Evolutionary conservation across 2,888 invertebrate species (phyloP).

Genomic region (Bombylius major): DNA sequence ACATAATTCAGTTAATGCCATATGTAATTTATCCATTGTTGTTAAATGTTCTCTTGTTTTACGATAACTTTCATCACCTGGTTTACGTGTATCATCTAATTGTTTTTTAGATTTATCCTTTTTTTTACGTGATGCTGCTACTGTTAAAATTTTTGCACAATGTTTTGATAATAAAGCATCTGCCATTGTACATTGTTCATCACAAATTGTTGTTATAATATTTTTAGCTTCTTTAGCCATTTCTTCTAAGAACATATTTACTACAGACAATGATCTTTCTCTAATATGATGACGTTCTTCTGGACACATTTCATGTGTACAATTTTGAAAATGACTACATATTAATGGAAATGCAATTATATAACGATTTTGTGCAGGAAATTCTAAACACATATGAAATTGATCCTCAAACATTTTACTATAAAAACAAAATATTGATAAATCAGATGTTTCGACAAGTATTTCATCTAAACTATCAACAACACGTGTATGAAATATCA

Average conservation of each 20-base stretch:
- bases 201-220: conserved; percentile 95
- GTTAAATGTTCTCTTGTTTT: conserved; percentile 93
- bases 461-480: conserved; percentile 97
- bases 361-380: conserved; percentile 96
- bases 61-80: conserved; percentile 91
- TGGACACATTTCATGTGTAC: conserved; percentile 95
- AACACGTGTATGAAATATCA: conserved; percentile 95
- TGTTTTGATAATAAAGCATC: conserved; percentile 92
- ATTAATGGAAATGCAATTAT: conserved; percentile 96
- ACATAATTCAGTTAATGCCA: conserved; percentile 95
- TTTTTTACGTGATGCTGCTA: conserved; percentile 78
- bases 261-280: conserved; percentile 87
- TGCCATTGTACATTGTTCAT: conserved; percentile 94
- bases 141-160: conserved; percentile 82
- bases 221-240: conserved; percentile 99
- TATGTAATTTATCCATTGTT: conserved; percentile 96
- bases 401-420: conserved; percentile 95
- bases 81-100: conserved; percentile 72
- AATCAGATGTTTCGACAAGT: conserved; percentile 89
- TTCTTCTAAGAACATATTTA: conserved; percentile 95
- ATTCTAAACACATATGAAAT: conserved; percentile 97
- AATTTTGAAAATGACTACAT: conserved; percentile 95
- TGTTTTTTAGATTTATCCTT: conserved; percentile 87
- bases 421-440: conserved; percentile 96
- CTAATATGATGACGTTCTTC: conserved; percentile 96